Percentiles rank a stretch among this genome's conserved stretches.
These are phyloP conservation scores for Chloroceryle inda DNA, from an alignment of 2,797 vertebrate species.

Conservation along the genomic window DNA sequence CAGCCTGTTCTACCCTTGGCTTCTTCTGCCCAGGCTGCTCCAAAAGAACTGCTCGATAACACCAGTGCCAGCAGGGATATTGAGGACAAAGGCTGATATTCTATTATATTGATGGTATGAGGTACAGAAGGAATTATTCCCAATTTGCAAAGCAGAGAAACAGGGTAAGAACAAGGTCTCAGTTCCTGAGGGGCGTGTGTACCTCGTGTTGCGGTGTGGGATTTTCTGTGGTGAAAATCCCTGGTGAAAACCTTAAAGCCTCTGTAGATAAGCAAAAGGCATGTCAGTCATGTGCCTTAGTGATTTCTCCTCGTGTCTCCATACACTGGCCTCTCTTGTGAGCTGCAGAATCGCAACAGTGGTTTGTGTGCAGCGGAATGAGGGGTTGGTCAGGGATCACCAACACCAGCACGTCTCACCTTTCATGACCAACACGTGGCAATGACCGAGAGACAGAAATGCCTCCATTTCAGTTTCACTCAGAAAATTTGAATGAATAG, in stretches of 20 bases:
- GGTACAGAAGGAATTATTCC: neutral
- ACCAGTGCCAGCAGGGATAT: neutral
- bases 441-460: neutral
- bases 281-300: neutral
- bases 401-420: neutral
- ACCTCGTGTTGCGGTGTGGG: neutral
- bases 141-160: neutral
- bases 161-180: neutral
- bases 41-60: neutral
- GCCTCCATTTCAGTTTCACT: neutral
- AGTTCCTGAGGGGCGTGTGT: neutral
- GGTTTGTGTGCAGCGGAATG: neutral
- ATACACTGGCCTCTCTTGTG: neutral
- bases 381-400: neutral
- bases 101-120: neutral
- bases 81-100: neutral
- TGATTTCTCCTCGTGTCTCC: rapidly evolving
- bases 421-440: neutral
- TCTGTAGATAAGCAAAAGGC: neutral
- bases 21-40: neutral
- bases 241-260: neutral
- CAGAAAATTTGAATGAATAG: neutral
- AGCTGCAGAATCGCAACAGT: neutral
- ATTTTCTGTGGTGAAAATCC: neutral
- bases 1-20: neutral